Conservation (phyloP, 2,797 vertebrate genomes). For the Parauchenoglanis ngamensis region DNA sequence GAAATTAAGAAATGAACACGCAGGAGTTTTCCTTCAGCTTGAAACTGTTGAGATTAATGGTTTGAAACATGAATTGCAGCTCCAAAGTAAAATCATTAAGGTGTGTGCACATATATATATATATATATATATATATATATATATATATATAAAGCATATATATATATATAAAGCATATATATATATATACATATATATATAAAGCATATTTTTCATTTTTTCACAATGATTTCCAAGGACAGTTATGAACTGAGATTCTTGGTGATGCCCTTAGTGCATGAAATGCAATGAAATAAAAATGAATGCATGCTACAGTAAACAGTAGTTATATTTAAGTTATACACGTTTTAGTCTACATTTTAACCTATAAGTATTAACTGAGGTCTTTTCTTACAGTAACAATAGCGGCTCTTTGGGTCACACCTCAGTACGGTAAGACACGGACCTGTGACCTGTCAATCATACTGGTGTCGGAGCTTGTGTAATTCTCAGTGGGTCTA, state of each 20-base stretch:
- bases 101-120: too few relatives aligned
- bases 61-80: background rate
- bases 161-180: too few relatives aligned
- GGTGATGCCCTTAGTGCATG: background rate
- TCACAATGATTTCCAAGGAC: background rate
- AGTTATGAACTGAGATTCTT: background rate
- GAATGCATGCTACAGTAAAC: background rate
- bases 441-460: constrained; percentile 17
- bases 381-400: constrained; percentile 49
- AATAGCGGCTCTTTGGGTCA: constrained; percentile 51
- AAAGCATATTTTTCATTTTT: too few relatives aligned
- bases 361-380: background rate
- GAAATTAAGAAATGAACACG: background rate
- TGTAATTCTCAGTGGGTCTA: constrained; percentile 19
- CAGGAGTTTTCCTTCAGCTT: background rate
- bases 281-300: background rate
- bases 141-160: too few relatives aligned
- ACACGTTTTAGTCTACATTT: background rate
- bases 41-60: background rate
- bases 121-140: too few relatives aligned
- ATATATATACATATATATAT: too few relatives aligned
- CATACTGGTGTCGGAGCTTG: constrained; percentile 21
- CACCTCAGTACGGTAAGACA: constrained; percentile 55
- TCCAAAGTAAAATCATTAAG: too few relatives aligned
- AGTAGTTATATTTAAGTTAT: background rate